Base-by-base conservation (phyloP, 2,888 invertebrate species). In the Cremastinae sp. region DNA sequence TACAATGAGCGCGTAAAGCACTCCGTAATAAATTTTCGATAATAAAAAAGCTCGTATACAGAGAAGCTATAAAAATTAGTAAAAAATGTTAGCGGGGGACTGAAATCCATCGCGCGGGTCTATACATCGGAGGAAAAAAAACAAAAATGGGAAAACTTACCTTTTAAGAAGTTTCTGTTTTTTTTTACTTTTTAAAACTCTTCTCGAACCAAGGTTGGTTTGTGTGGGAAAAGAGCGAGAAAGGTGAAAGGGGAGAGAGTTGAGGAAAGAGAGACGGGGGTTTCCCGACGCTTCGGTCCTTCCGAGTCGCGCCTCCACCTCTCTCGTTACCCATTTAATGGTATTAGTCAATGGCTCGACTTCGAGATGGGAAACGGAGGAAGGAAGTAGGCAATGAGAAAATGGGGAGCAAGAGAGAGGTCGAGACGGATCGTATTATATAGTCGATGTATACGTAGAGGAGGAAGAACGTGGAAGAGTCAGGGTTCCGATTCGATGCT, bases 141-240 rank as follows among this genome's bases (percentile, higher is more conserved):
- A 77, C 77, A 74, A 80, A 78, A 75, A 81, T 72, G 75, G 69
- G 80, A 28, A 82, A 86, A 84, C 85, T 85, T 83, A 80, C 81
- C 83, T 85, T 83, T 85, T 82, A 84, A 83, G 78, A 84, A 84
- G 83, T 84, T 84, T 81, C 81, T 83, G 80, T 78, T 55, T 72
- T 51, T 74, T 47, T 79, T 80, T 81, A 70, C 79, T 80, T 81
- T 80, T 76, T 65, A 66, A 78, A 79, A 79, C 62, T 75, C 70
- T 56, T 49, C 62, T 43, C 43, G 49, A 59, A 41, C 49, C 14
- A 41, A 16, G 16, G 14, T 1, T 37, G 16, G 14, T 1, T 37
- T 3, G 49, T 18, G 22, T 7, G n/a, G n/a, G 35, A 12, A 16
- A 43, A 10, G n/a, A 12, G 43, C 4, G n/a, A 10, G 43, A 43